Base-by-base conservation (phyloP, 1,140 invertebrate genomes). In the Drosophila sproati region DNA sequence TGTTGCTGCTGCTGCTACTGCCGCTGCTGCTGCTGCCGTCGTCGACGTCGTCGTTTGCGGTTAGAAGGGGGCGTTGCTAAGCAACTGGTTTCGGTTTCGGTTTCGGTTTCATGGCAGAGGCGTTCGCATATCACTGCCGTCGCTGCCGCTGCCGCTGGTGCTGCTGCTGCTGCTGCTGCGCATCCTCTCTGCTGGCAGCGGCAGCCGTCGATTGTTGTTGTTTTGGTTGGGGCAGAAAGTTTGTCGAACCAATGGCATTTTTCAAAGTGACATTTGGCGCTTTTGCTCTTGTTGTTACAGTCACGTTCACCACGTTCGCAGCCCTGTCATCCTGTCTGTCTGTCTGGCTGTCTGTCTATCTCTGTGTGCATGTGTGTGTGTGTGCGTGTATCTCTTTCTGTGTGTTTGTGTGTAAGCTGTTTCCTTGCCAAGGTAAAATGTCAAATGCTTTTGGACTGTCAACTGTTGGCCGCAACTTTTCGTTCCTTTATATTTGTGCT, bases 211-310 rank as follows among this genome's bases (percentile, higher is more conserved):
- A 54, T 37, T 63, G 41, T 56, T 74, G 47, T 37, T 57, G 45
- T 47, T 12, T 60, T 70, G 57, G 59, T 73, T 69, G 73, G 80
- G 77, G 73, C 79, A 77, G 60, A 74, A 74, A 74, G 73, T 78
- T 78, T 81, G 75, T 83, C 77, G 80, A 83, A 90, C 91, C 91
- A 92, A 92, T 92, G 91, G 91, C 91, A 92, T 91, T 92, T 92
- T 92, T 92, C 87, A 91, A 91, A 89, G 91, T 92, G 91, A 92
- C 91, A 92, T 92, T 92, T 92, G 82, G 87, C 81, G 85, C 83
- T 86, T 89, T 83, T 90, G 73, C 82, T 82, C 69, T 76, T 80
- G 59, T 74, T 80, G 69, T 69, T 73, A 76, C 73, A 76, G 61
- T 76, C 69, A 71, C 73, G 52, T 74, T 82, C 73, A 71, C 59